Base-by-base conservation (phyloP, 2,888 invertebrate species). In the Noctua comes region DNA sequence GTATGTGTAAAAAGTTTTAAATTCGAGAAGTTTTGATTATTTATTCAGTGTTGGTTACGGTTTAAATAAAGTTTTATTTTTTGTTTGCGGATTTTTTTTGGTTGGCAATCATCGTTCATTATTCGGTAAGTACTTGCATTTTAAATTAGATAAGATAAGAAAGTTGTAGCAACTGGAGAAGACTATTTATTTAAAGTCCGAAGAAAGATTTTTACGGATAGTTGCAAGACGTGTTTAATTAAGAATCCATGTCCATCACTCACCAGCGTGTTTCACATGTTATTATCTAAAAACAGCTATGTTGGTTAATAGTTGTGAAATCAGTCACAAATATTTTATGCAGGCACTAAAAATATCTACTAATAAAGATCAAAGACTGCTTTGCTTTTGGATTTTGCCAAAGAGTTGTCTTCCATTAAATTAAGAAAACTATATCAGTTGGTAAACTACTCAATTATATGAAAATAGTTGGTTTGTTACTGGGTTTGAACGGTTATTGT, bases 181-280 rank as follows among this genome's bases (percentile, higher is more conserved):
- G 5, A 64, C 1, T 21, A 64, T 64, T 64, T 31, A 36, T 64
- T 64, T 36, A 21, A 64, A 24, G 43, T 48, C 13, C 40, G 64
- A 51, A 24, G 11, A 77, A 66, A 18, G 24, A 68, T 77, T 66
- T 81, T 65, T 78, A 65, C 65, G 48, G 36, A 59, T 65, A 73
- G n/a, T 71, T 57, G 31, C 59, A 83, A 84, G 81, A 70, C 40
- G 46, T 64, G 57, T 88, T 91, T 90, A 90, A 91, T 91, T 91
- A 90, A 88, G 86, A 88, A 87, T 85, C 86, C 80, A 87, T 87
- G 89, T 90, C 88, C 84, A 89, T 91, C 90, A 90, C 88, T 46
- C 70, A 88, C 77, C 85, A 83, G 85, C 79, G 79, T 91, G 85
- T 90, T 89, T 88, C 89, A 85, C 84, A 84, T 84, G 84, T 78